These are phyloP conservation scores for Rhegmatorhina hoffmannsi DNA, from an alignment of 2,113 vertebrate genomes.

Conservation along the genomic window DNA sequence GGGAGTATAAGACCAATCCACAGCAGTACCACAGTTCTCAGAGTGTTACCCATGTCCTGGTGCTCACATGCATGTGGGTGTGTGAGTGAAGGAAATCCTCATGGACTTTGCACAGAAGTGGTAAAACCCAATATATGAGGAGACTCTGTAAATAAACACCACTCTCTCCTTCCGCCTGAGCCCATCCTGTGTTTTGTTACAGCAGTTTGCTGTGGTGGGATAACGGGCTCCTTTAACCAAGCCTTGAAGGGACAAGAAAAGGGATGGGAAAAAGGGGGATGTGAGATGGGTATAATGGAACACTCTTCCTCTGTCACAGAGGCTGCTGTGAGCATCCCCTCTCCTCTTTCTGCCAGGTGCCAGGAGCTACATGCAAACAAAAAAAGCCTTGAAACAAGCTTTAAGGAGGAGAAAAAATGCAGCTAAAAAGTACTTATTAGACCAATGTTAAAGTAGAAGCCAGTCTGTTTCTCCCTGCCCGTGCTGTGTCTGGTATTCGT, in stretches of 20 bases:
- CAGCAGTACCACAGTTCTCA: not conserved
- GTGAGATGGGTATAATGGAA: not conserved
- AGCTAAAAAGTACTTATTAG: not conserved
- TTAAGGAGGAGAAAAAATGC: not conserved
- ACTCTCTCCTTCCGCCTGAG: not conserved
- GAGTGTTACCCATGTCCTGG: not conserved
- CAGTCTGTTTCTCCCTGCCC: not conserved
- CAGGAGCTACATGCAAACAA: not conserved
- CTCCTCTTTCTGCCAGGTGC: not conserved
- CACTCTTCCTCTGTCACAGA: not conserved
- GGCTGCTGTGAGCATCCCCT: not conserved
- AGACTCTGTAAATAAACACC: not conserved
- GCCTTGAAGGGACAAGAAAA: not conserved
- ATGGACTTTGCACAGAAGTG: not conserved
- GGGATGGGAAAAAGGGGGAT: not conserved
- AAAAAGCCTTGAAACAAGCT: not conserved
- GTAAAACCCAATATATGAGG: rapidly evolving
- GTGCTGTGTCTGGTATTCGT: not conserved
- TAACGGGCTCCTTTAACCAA: not conserved
- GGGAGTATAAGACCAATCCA: not conserved
- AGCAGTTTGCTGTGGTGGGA: not conserved
- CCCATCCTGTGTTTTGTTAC: not conserved
- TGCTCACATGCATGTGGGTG: not conserved
- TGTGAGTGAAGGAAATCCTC: not conserved
- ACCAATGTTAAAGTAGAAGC: not conserved